Base-by-base conservation (phyloP, 1,140 invertebrate species). In the Chrysoperla carnea region DNA sequence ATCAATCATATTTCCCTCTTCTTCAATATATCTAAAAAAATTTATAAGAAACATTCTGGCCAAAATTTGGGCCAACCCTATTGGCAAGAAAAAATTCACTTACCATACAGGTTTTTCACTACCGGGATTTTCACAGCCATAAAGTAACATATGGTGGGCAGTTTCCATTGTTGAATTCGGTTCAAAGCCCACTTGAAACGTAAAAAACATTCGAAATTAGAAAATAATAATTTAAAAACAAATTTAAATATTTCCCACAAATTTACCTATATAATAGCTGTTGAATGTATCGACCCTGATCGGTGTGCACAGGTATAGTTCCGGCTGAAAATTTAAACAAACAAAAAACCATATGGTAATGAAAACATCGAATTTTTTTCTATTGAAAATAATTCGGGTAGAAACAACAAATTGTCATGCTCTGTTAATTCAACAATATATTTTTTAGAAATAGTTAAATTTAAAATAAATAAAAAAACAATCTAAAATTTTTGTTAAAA, bases 101-200 rank as follows among this genome's bases (percentile, higher is more conserved):
- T 64, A 83, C 88, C 92, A 97, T 36, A 84, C 78, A 36, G 70
- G 60, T 48, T 84, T 73, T 41, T 73, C 63, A 33, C 72, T 77
- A 31, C 91, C 91, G 5, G 93, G 92, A 46, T 70, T 67, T 23
- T 72, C 68, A 52, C 95, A 99, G 8, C 93, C 94, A 63, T 94
- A 98, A 1, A 99, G 61, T 44, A 98, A 66, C 74, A 98, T 96
- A 59, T 99, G 95, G 67, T 99, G 95, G 8, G 88, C 87, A 2
- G 79, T 84, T 50, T 81, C 64, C 77, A 84, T 89, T 2, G 83
- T 81, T 1, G 90, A 89, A 60, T 94, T 90, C 6, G 95, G 92
- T 59, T 88, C 73, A 64, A 94, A 98, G 44, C 83, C 88, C 54
- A 89, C 87, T 90, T 23, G 5, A 23, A 23, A 23, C 17, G 17